Conservation (phyloP, 2,797 vertebrate species). For the Psittacula derbiana region DNA sequence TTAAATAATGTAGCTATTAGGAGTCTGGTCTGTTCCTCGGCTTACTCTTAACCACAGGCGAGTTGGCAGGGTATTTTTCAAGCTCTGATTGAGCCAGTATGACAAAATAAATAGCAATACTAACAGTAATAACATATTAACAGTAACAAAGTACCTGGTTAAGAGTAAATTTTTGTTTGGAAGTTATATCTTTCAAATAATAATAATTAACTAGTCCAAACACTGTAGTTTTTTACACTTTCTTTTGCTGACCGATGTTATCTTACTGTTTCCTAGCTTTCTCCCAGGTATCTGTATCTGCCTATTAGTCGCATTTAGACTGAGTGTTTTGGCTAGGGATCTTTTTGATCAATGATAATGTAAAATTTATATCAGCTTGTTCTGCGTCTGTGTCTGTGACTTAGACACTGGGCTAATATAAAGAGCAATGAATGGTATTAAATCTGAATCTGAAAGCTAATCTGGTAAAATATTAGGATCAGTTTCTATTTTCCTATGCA, state of each 20-base stretch:
- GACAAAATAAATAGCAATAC: neutral
- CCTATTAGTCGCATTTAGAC: neutral
- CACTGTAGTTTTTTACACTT: neutral
- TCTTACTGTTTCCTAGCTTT: neutral
- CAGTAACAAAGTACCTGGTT: neutral
- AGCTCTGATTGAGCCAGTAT: neutral
- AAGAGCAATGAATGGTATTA: neutral
- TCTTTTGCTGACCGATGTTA: neutral
- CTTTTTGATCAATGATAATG: neutral
- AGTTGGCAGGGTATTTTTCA: neutral
- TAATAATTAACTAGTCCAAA: neutral
- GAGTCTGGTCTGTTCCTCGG: neutral
- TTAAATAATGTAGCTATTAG: neutral
- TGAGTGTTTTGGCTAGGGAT: neutral
- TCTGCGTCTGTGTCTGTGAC: neutral
- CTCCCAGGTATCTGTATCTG: neutral
- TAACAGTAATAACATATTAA: neutral
- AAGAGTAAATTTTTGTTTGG: neutral
- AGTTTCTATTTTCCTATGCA: neutral
- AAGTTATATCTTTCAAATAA: neutral
- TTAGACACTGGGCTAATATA: neutral
- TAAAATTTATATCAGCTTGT: neutral
- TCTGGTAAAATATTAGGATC: neutral
- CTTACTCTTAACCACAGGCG: neutral
- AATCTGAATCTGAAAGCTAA: neutral